phyloP scores from a whole-genome alignment of 2,888 invertebrate genomes.

The Slavum lentiscoides region DNA sequence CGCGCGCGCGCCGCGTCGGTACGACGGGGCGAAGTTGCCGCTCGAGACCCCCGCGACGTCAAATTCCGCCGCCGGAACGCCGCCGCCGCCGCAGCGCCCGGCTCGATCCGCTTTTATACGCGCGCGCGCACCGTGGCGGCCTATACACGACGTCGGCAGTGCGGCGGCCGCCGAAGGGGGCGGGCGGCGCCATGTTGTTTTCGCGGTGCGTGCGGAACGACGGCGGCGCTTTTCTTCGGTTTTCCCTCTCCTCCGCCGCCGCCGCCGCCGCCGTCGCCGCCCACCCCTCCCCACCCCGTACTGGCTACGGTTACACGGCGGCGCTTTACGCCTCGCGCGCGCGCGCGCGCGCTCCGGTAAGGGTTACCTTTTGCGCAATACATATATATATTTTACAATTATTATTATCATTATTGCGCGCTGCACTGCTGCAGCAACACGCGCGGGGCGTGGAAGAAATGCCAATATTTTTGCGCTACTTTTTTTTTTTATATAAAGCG shows the following conservation, averaged over 20 bases:
- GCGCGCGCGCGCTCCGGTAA: no score
- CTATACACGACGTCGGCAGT: background rate
- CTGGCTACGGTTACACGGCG: no score
- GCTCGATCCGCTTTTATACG: background rate
- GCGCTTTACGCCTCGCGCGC: no score
- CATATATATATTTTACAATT: no score
- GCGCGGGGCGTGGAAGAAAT: no score
- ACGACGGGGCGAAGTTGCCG: background rate
- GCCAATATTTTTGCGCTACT: no score
- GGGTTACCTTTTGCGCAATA: no score
- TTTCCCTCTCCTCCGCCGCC: background rate
- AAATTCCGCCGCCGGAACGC: conserved; percentile 29
- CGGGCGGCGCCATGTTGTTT: conserved; percentile 46
- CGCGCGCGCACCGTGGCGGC: background rate
- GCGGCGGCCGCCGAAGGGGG: background rate
- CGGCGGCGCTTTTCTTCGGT: conserved; percentile 24
- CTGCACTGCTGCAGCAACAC: no score
- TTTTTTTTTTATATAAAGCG: no score
- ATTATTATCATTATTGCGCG: no score
- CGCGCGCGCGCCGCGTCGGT: conserved; percentile 2
- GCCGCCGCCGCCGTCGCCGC: background rate
- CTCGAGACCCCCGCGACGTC: conserved; percentile 17
- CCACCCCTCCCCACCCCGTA: background rate
- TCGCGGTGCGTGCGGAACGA: conserved; percentile 8
- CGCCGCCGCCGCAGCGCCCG: conserved; percentile 4